phyloP scores from a whole-genome alignment of 2,888 invertebrate genomes.

The Antheraea assamensis region DNA sequence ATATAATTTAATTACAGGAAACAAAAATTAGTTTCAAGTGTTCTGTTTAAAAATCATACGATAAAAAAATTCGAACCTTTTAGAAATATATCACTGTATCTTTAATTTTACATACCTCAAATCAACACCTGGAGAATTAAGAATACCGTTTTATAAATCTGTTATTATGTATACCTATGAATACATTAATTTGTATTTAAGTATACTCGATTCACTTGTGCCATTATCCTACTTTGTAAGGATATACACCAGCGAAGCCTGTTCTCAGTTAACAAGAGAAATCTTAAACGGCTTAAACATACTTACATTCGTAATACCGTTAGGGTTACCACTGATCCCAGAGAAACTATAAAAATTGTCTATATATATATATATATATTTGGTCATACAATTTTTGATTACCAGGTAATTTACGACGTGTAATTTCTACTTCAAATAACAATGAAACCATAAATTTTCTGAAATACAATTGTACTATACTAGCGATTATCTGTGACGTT shows the following conservation, averaged over 20 bases:
- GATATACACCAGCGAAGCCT: slow-evolving; percentile 28
- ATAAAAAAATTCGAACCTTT: background rate
- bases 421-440: background rate
- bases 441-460: too few species aligned
- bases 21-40: background rate
- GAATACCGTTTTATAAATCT: slow-evolving; percentile 14
- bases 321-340: background rate
- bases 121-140: background rate
- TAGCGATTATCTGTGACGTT: too few species aligned
- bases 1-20: too few species aligned
- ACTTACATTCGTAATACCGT: background rate
- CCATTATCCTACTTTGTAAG: slow-evolving; percentile 41
- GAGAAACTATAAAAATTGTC: background rate
- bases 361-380: background rate
- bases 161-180: slow-evolving; percentile 24
- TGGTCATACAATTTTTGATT: background rate
- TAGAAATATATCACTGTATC: background rate
- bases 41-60: background rate
- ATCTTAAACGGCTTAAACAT: background rate
- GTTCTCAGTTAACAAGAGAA: slow-evolving; percentile 28
- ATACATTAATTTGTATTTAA: slow-evolving; percentile 23
- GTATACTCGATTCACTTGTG: slow-evolving; percentile 25
- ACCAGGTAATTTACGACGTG: too few species aligned
- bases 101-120: background rate
- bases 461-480: too few species aligned